Evolutionary conservation across 2,797 vertebrate species (phyloP).

Genomic region (Hybognathus amarus): DNA sequence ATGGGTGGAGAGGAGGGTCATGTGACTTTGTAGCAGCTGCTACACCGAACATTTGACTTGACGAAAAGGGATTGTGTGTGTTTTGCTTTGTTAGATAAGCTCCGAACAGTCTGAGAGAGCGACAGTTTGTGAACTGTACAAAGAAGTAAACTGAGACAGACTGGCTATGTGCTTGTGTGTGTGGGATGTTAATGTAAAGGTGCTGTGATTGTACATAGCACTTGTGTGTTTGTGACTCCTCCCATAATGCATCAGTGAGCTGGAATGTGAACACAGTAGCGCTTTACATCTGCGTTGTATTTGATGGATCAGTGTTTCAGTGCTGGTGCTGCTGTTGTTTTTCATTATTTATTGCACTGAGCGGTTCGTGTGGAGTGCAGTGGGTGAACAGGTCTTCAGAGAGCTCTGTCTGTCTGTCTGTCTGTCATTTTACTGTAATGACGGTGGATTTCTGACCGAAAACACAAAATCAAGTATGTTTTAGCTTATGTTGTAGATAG

Average conservation of each 20-base stretch:
- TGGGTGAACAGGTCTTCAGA: constrained; percentile 71
- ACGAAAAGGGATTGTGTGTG: constrained; percentile 70
- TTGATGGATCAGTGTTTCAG: constrained; percentile 23
- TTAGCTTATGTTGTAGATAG: not conserved
- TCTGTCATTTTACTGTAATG: not conserved
- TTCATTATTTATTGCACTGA: constrained; percentile 76
- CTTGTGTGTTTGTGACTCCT: not conserved
- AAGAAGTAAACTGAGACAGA: constrained; percentile 50
- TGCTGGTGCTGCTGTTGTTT: constrained; percentile 65
- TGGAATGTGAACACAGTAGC: constrained; percentile 32
- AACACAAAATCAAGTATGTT: not conserved
- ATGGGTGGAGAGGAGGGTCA: constrained; percentile 74
- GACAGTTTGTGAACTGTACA: constrained; percentile 31
- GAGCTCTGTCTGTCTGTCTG: not conserved
- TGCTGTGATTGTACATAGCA: not conserved
- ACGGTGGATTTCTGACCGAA: not conserved
- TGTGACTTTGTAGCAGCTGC: constrained; percentile 81
- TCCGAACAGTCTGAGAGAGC: constrained; percentile 71
- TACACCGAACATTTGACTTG: constrained; percentile 78
- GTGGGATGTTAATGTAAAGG: constrained; percentile 18
- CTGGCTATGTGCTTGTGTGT: constrained; percentile 20
- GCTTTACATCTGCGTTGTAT: constrained; percentile 49
- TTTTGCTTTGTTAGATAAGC: constrained; percentile 86
- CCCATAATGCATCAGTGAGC: constrained; percentile 4
- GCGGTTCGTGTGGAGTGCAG: constrained; percentile 76